Percentiles rank a stretch among this genome's conserved stretches.
These are phyloP conservation scores for Natrix natrix DNA, from an alignment of 2,797 vertebrate species.

Conservation along the genomic window DNA sequence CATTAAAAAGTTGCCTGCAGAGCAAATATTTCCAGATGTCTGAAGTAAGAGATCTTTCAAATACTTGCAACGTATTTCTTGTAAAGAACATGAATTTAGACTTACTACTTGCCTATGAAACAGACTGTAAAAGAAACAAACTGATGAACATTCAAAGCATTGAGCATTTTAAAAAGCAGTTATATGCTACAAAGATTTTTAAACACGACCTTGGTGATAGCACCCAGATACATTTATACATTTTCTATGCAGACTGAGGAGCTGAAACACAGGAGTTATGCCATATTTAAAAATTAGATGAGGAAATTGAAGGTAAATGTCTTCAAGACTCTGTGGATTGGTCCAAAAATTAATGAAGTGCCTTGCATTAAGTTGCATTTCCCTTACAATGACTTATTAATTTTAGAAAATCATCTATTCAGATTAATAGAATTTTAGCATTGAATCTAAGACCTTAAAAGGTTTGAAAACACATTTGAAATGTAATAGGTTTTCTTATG, in stretches of 20 bases:
- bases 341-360: background rate
- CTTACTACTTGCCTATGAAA: constrained; percentile 24
- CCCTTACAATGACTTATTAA: background rate
- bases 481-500: background rate
- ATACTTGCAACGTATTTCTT: constrained; percentile 10
- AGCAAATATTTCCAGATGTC: constrained; percentile 37
- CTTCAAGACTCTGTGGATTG: background rate
- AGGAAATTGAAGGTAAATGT: background rate
- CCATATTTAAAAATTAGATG: background rate
- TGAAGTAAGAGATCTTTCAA: constrained; percentile 25
- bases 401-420: background rate
- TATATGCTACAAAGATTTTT: background rate
- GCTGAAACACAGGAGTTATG: background rate
- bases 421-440: background rate
- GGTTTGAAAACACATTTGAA: background rate
- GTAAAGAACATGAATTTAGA: constrained; percentile 20
- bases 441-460: background rate
- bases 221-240: background rate
- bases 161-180: background rate
- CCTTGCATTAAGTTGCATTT: background rate
- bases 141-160: constrained; percentile 19
- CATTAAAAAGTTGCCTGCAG: constrained; percentile 28
- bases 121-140: constrained; percentile 1
- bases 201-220: background rate
- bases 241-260: background rate